A percentile compares a stretch with the other conserved stretches of the same genome.
Evolutionary conservation across 2,797 vertebrate species (phyloP).

Genomic region (Acestrorhynchus altus): DNA sequence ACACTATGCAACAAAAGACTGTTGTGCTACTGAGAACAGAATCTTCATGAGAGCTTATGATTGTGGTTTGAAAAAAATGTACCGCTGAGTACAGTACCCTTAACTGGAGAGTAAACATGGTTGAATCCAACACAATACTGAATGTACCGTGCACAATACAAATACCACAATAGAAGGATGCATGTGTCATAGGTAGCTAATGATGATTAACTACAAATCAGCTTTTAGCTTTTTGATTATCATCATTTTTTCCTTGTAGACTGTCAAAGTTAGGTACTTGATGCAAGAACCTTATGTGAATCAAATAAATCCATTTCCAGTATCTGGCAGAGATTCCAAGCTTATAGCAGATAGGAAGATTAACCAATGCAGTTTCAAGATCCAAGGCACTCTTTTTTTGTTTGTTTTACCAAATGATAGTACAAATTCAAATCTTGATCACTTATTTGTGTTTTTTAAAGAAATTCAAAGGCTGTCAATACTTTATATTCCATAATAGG

Average conservation of each 20-base stretch:
- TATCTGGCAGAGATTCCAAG: conserved; percentile 80
- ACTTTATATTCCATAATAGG: conserved; percentile 74
- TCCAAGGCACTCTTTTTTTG: conserved; percentile 96
- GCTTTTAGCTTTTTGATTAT: conserved; percentile 74
- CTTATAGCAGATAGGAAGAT: conserved; percentile 90
- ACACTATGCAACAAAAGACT: conserved; percentile 65
- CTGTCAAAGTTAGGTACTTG: conserved; percentile 81
- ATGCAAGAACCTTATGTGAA: conserved; percentile 84
- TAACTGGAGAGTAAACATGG: conserved; percentile 74
- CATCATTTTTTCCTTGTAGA: conserved; percentile 68
- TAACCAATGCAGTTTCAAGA: conserved; percentile 86
- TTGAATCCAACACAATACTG: conserved; percentile 79
- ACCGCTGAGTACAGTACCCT: conserved; percentile 75
- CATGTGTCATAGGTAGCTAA: conserved; percentile 82
- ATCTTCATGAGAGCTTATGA: conserved; percentile 64
- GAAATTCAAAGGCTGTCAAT: conserved; percentile 84
- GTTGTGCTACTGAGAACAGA: conserved; percentile 76
- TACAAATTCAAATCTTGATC: conserved; percentile 83
- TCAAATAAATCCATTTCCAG: conserved; percentile 78
- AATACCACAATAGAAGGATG: conserved; percentile 76
- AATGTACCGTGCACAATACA: conserved; percentile 78
- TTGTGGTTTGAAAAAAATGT: conserved; percentile 78
- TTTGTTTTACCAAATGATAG: conserved; percentile 89
- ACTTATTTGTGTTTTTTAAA: conserved; percentile 69
- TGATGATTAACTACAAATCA: conserved; percentile 89